Percentiles rank a stretch among this genome's conserved stretches.
Evolutionary conservation across 2,888 invertebrate genomes (phyloP).

Genomic region (Lithosia quadra): DNA sequence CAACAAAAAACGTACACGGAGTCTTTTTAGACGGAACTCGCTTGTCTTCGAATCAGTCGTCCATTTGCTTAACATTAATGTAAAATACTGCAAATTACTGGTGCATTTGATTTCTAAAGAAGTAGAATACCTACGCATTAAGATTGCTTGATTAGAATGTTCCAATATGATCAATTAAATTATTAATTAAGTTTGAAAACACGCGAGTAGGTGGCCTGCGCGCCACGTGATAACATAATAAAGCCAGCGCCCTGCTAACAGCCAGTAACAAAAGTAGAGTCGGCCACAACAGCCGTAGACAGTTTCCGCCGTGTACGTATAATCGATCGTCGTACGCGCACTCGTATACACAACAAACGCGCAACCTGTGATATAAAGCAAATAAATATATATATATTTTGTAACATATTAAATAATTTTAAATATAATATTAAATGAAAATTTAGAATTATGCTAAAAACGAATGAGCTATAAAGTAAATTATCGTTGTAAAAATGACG

Average conservation of each 20-base stretch:
- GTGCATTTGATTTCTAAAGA: neutral
- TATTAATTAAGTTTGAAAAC: slow-evolving; percentile 49
- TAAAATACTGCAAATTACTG: no score
- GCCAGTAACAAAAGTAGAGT: slow-evolving; percentile 72
- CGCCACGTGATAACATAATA: slow-evolving; percentile 80
- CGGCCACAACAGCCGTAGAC: slow-evolving; percentile 66
- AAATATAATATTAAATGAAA: slow-evolving; percentile 23
- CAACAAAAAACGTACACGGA: no score
- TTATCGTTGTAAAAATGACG: slow-evolving; percentile 77
- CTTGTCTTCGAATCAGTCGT: no score
- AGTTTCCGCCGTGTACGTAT: slow-evolving; percentile 45
- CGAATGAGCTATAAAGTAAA: slow-evolving; percentile 74
- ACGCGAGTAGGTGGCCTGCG: slow-evolving; percentile 50
- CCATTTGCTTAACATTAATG: no score
- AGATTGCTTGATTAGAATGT: slow-evolving; percentile 7
- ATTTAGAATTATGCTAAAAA: slow-evolving; percentile 57
- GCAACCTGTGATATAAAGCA: slow-evolving; percentile 37
- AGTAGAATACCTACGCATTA: neutral
- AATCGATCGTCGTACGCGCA: slow-evolving; percentile 70
- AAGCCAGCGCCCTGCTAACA: slow-evolving; percentile 77
- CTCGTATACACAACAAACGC: slow-evolving; percentile 45
- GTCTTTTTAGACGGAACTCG: no score
- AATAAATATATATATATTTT: slow-evolving; percentile 26
- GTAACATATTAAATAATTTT: slow-evolving; percentile 28
- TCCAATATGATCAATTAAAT: slow-evolving; percentile 44